These are phyloP conservation scores for Macrotis lagotis DNA, from an alignment of 2,113 vertebrate species.

Conservation along the genomic window DNA sequence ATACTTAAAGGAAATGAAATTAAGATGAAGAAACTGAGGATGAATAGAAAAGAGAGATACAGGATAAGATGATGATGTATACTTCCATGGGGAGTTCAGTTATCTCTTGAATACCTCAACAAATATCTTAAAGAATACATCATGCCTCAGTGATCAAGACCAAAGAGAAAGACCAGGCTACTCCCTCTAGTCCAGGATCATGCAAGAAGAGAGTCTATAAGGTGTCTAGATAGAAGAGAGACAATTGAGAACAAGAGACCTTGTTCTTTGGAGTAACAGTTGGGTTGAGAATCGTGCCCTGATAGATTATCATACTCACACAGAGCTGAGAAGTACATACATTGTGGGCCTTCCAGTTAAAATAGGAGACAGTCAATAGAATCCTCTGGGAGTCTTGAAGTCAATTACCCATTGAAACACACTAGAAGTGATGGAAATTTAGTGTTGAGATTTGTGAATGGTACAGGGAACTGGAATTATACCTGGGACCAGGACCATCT, in stretches of 20 bases:
- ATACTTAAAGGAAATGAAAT: background rate
- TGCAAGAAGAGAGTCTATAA: no score
- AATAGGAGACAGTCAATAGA: background rate
- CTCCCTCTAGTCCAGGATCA: background rate
- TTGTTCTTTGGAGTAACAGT: background rate
- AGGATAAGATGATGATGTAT: no score
- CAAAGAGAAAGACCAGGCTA: background rate
- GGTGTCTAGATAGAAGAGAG: no score
- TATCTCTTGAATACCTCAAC: background rate
- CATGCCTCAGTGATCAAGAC: background rate
- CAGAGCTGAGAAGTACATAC: no score
- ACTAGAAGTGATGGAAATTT: background rate
- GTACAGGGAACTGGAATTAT: background rate
- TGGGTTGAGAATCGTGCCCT: background rate
- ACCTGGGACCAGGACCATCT: background rate
- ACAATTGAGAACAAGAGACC: no score
- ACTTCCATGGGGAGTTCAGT: background rate
- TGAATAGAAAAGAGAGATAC: no score
- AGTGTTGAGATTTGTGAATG: background rate
- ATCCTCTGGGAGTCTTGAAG: background rate
- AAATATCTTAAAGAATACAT: background rate
- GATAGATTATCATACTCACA: background rate
- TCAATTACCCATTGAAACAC: background rate
- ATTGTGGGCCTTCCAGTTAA: background rate
- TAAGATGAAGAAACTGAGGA: no score